Evolutionary conservation across 2,888 invertebrate species (phyloP).

Genomic region (Epirrhoe tristata): DNA sequence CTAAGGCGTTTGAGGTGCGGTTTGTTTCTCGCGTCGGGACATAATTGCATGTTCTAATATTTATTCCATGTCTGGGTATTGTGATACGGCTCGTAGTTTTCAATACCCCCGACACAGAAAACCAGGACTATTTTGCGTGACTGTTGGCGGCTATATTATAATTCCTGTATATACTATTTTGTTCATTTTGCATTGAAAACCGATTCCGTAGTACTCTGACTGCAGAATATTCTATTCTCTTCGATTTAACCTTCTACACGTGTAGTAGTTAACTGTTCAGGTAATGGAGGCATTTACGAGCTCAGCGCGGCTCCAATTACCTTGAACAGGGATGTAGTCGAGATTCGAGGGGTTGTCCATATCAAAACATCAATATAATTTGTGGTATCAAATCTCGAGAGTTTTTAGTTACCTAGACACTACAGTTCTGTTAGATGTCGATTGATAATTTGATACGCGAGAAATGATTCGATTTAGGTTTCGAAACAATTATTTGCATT

Average conservation of each 20-base stretch:
- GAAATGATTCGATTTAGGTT: background rate
- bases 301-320: conserved; percentile 32
- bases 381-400: background rate
- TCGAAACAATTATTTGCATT: too few relatives aligned
- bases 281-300: conserved; percentile 35
- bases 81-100: too few relatives aligned
- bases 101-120: too few relatives aligned
- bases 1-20: too few relatives aligned
- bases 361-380: background rate
- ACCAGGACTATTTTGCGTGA: too few relatives aligned
- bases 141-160: background rate
- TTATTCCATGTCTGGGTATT: too few relatives aligned
- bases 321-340: conserved; percentile 19
- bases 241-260: conserved; percentile 16
- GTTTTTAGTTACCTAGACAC: background rate
- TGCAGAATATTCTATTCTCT: conserved; percentile 17
- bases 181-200: background rate
- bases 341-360: background rate
- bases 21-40: too few relatives aligned
- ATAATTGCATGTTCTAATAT: background rate
- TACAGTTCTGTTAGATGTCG: background rate
- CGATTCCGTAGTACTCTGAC: background rate
- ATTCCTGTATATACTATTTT: background rate
- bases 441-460: background rate
- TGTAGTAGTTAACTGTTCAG: conserved; percentile 28